Conservation (phyloP, 2,113 vertebrate species). For the Tenrec ecaudatus region DNA sequence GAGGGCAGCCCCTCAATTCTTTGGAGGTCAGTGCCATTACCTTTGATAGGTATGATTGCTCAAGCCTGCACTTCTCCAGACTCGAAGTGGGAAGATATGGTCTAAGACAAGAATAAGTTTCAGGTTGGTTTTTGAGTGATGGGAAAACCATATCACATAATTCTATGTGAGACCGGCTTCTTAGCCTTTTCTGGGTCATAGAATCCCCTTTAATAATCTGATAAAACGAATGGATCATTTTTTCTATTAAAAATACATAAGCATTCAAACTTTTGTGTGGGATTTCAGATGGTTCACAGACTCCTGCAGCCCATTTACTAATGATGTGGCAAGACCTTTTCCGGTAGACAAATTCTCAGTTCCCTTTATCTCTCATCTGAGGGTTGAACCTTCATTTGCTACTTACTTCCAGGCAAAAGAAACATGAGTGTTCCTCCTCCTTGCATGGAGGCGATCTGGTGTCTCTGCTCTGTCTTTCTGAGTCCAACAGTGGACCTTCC, state of each 20-base stretch:
- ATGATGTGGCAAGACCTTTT: neutral
- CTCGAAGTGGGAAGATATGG: neutral
- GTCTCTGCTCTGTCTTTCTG: constrained; percentile 44
- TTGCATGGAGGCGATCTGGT: constrained; percentile 1
- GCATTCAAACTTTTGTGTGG: neutral
- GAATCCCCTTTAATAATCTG: constrained; percentile 5
- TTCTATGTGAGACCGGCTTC: neutral
- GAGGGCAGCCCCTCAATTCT: neutral
- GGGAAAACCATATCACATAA: neutral
- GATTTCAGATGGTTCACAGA: neutral
- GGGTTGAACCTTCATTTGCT: constrained; percentile 13
- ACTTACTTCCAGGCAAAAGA: constrained; percentile 8
- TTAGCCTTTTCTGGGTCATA: constrained; percentile 16
- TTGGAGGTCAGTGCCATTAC: neutral
- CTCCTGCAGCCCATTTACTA: neutral
- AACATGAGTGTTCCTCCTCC: neutral
- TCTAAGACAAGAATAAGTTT: neutral
- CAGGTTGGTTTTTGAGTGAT: neutral
- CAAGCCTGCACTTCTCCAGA: neutral
- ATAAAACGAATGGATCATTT: constrained; percentile 6
- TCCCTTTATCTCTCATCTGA: neutral
- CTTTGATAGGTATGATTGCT: neutral
- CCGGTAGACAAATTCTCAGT: neutral
- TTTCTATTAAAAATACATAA: neutral
- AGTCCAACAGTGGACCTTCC: constrained; percentile 50